Base-by-base conservation (phyloP, 1,140 invertebrate species). In the Drosophila ohnishii region DNA sequence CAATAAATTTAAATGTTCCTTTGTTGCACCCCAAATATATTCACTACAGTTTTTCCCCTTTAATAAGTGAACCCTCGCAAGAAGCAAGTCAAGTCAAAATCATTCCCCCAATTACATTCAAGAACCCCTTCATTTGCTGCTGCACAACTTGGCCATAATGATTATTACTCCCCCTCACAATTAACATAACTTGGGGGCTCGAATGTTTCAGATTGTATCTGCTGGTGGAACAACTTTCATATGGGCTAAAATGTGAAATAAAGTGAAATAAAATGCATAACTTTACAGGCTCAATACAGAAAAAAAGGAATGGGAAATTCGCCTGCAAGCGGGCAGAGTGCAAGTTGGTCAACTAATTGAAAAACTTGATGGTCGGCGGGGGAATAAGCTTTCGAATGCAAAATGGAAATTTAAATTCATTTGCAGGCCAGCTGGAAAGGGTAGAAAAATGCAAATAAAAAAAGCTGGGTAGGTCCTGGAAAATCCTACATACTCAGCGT, bases 361-460 rank as follows among this genome's bases (percentile, higher is more conserved):
- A 82, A 82, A 82, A 81, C 74, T 81, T 81, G 32, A 58, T 47
- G 55, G 34, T 19, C 50, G 13, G n/a, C 67, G 28, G 34, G 51
- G 65, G 51, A 35, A 48, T 53, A 53, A 22, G 37, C 57, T 47
- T 65, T 56, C 56, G 66, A 42, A 42, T 44, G 48, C 48, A 57
- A 65, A 66, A 61, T 53, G 48, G 42, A 75, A 83, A 83, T 83
- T 83, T 67, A 83, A 83, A 83, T 83, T 83, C 80, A 83, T 83
- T 83, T 83, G 71, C 80, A 75, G 63, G 55, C 45, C 22, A 55
- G 50, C 37, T 76, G 55, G 35, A 60, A 60, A 80, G 55, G 39
- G 53, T 28, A 13, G 35, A 10, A 25, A 48, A 61, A 44, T 45
- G 40, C 10, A 10, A 4, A 14, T 4, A 58, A n/a, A 19, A 39